Evolutionary conservation across 2,113 vertebrate species (phyloP), one percentile per base, ranked within the genome.

Genomic region (Apus apus): DNA sequence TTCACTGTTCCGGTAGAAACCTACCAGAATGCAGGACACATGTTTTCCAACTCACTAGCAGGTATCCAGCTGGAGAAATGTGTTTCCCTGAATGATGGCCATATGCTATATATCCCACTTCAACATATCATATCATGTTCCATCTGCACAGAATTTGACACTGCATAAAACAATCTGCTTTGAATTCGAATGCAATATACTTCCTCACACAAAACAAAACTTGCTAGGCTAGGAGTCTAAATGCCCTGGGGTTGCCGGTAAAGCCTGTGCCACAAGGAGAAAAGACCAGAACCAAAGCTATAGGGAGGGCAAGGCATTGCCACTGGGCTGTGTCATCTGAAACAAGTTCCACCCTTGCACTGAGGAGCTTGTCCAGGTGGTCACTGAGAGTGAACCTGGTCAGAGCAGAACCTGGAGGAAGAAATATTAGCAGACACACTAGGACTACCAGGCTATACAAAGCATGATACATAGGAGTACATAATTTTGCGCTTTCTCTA

Each of bases 71-170:
- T 97, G 95, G 75, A 91, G 74, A 96, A 97, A 96, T 57, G 93
- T 95, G 94, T 96, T 97, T 96, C 67, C 58, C 85, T 96, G 94
- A 97, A 95, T 97, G 94, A 95, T 96, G 93, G 73, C 86, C 96
- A 90, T 92, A 93, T 94, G 96, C 84, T 57, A 48, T 27, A 46
- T 76, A 93, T 94, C 88, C 88, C 54, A 61, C 86, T 96, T 94
- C 93, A 93, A 84, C 90, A 60, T 93, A 91, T 97, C 96, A 84
- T 94, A 96, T 94, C 85, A 53, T 90, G 88, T 92, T 96, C 91
- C 94, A 89, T 94, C 89, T 95, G 93, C 77, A 84, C 67, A 95
- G 91, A 96, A 95, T 94, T 83, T 89, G 89, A 93, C 67, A 91
- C 89, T 95, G 87, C 43, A 85, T 90, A 90, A 95, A 96, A 82